Percentiles rank a stretch among this genome's conserved stretches.
Conservation (phyloP, 2,888 invertebrate genomes). For the Hermaeophaga mercurialis region DNA sequence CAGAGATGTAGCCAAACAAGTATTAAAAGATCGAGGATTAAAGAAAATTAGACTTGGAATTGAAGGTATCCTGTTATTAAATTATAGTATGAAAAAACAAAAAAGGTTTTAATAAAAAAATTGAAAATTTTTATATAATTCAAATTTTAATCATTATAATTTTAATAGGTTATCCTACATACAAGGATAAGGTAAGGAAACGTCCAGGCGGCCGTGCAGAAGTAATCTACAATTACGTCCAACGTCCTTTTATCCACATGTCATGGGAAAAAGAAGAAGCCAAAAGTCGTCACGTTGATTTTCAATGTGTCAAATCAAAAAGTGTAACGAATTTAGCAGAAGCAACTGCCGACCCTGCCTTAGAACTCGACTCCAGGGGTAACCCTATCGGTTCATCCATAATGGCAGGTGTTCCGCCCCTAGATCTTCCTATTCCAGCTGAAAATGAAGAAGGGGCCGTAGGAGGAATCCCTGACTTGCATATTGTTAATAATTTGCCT, state of each 20-base stretch:
- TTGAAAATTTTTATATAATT: too few relatives aligned
- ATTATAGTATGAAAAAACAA: too few relatives aligned
- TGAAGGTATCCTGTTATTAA: too few relatives aligned
- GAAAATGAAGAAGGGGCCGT: conserved; percentile 56
- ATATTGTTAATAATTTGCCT: conserved; percentile 37
- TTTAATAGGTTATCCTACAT: conserved; percentile 85
- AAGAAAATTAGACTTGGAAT: conserved; percentile 99
- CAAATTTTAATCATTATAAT: neutral
- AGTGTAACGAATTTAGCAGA: conserved; percentile 96
- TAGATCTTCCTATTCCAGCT: conserved; percentile 42
- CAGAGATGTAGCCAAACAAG: conserved; percentile 97
- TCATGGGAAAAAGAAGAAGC: conserved; percentile 99
- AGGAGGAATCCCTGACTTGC: conserved; percentile 45
- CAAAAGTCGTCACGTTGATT: conserved; percentile 98
- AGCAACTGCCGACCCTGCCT: conserved; percentile 88
- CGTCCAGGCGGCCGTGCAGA: conserved; percentile 94
- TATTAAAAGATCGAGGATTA: conserved; percentile 96
- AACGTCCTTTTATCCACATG: conserved; percentile 98
- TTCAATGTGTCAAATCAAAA: conserved; percentile 97
- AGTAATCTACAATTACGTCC: conserved; percentile 99
- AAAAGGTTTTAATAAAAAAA: too few relatives aligned
- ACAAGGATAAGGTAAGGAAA: conserved; percentile 97
- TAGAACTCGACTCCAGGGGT: conserved; percentile 69
- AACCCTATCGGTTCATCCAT: conserved; percentile 52
- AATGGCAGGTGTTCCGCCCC: conserved; percentile 42